Percentiles rank a stretch among this genome's conserved stretches.
These are phyloP conservation scores for Trichopoda pennipes DNA, from an alignment of 2,888 invertebrate genomes.

Conservation along the genomic window DNA sequence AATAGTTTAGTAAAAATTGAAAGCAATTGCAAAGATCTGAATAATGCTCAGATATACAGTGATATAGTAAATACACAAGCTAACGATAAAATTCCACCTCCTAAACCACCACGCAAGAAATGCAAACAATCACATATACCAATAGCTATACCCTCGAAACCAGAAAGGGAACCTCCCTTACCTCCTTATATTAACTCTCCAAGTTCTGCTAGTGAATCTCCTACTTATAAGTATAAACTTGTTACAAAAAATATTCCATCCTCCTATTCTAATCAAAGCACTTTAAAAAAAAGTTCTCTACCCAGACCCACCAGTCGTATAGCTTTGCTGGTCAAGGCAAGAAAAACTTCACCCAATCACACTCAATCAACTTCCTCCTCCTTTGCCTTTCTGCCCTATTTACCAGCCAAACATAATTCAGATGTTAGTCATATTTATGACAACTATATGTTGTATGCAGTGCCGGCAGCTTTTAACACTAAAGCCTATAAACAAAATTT, in stretches of 20 bases:
- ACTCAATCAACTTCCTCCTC: slow-evolving; percentile 79
- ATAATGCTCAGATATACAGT: slow-evolving; percentile 41
- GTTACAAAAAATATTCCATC: slow-evolving; percentile 75
- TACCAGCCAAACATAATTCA: slow-evolving; percentile 78
- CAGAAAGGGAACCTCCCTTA: slow-evolving; percentile 57
- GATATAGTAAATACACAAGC: slow-evolving; percentile 41
- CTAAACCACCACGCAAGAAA: slow-evolving; percentile 75
- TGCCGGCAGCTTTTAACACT: slow-evolving; percentile 70
- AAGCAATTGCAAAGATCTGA: neutral
- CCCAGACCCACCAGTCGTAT: slow-evolving; percentile 67
- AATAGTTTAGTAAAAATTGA: slow-evolving; percentile 46
- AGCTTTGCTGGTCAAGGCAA: slow-evolving; percentile 61
- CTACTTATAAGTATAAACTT: slow-evolving; percentile 74
- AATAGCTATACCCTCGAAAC: slow-evolving; percentile 70
- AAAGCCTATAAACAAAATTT: slow-evolving; percentile 74
- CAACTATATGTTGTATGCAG: slow-evolving; percentile 77
- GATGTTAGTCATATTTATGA: slow-evolving; percentile 79
- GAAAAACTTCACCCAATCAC: slow-evolving; percentile 74
- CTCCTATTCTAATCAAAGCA: slow-evolving; percentile 78
- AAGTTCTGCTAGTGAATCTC: slow-evolving; percentile 44
- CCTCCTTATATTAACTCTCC: slow-evolving; percentile 27
- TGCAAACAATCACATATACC: slow-evolving; percentile 77
- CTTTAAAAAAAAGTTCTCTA: slow-evolving; percentile 72
- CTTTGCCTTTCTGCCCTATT: slow-evolving; percentile 78
- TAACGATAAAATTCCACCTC: slow-evolving; percentile 45